Percentiles rank a stretch among this genome's conserved stretches.
Evolutionary conservation across 2,888 invertebrate genomes (phyloP).

Genomic region (Agelastica alni): DNA sequence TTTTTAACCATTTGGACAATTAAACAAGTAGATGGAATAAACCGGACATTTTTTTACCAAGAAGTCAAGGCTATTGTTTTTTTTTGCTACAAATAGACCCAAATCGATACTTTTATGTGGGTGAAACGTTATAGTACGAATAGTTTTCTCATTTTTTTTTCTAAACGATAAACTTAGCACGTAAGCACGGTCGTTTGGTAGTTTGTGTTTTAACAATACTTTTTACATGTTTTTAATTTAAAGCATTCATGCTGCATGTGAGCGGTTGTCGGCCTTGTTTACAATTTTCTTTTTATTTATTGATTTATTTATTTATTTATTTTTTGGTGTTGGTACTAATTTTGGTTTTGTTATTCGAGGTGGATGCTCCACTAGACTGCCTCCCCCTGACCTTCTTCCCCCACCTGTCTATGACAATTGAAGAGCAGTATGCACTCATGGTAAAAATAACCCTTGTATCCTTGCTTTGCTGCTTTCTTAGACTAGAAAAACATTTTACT

Average conservation of each 20-base stretch:
- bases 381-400: constrained; percentile 59
- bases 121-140: too few species aligned
- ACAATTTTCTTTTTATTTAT: constrained; percentile 26
- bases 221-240: neutral
- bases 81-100: too few species aligned
- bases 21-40: too few species aligned
- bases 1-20: too few species aligned
- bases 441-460: constrained; percentile 47
- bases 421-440: constrained; percentile 58
- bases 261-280: constrained; percentile 28
- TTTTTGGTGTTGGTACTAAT: constrained; percentile 36
- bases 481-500: neutral
- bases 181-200: constrained; percentile 10
- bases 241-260: constrained; percentile 14
- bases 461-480: constrained; percentile 27
- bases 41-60: too few species aligned
- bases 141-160: constrained; percentile 1
- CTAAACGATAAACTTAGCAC: neutral
- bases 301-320: too few species aligned
- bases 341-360: constrained; percentile 55
- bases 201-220: constrained; percentile 5
- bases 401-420: constrained; percentile 56
- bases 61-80: too few species aligned
- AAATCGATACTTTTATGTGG: too few species aligned
- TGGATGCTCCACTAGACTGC: constrained; percentile 62